A percentile compares a stretch with the other conserved stretches of the same genome.
Evolutionary conservation across 2,113 vertebrate species (phyloP).

Genomic region (Peromyscus leucopus): DNA sequence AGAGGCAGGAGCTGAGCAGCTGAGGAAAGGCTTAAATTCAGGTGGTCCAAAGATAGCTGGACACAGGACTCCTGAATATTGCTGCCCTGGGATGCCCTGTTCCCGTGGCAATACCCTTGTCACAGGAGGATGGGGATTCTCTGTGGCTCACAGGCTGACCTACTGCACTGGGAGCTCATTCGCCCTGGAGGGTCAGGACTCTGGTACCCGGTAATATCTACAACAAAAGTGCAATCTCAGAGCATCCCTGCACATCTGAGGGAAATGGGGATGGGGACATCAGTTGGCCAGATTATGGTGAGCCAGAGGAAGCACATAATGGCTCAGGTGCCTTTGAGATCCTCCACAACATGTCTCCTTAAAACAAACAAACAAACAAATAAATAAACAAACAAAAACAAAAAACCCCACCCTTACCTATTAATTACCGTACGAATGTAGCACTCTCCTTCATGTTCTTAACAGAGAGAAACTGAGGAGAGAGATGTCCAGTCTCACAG

Average conservation of each 20-base stretch:
- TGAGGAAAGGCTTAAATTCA: background rate
- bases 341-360: background rate
- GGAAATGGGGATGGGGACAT: fast-evolving
- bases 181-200: background rate
- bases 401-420: background rate
- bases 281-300: background rate
- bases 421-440: background rate
- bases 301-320: background rate
- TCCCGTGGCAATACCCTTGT: background rate
- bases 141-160: background rate
- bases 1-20: background rate
- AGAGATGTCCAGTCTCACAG: background rate
- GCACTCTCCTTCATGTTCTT: background rate
- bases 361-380: background rate
- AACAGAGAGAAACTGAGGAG: conserved; percentile 18
- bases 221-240: background rate
- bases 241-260: background rate
- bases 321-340: background rate
- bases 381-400: background rate
- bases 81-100: background rate
- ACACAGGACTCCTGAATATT: no score
- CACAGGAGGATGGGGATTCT: background rate
- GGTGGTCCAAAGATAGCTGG: background rate
- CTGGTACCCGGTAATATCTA: background rate
- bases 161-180: background rate